phyloP scores from a whole-genome alignment of 2,797 vertebrate genomes.

The Micrastur ruficollis region DNA sequence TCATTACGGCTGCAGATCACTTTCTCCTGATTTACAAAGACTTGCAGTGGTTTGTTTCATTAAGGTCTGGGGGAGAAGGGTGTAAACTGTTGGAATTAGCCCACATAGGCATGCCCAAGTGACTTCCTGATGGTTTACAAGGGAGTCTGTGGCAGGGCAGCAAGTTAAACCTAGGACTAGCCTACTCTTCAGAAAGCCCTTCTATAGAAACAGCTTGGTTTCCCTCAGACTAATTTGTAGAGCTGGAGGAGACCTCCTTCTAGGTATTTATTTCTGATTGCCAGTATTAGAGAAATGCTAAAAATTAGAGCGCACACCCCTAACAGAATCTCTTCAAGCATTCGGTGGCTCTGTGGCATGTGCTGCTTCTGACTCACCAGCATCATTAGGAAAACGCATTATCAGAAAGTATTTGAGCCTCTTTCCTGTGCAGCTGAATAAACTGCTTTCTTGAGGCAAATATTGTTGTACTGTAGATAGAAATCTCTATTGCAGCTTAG shows the following conservation, averaged over 20 bases:
- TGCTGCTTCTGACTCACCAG: background rate
- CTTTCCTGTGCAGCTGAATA: conserved; percentile 54
- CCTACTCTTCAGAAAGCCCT: too few relatives aligned
- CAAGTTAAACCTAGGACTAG: background rate
- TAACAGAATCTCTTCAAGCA: background rate
- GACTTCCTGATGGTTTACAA: background rate
- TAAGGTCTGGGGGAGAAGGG: background rate
- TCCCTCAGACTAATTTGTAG: background rate
- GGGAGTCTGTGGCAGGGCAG: background rate
- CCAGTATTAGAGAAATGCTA: background rate
- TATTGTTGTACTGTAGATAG: background rate
- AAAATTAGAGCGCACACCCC: background rate
- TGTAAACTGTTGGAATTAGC: background rate
- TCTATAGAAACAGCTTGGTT: background rate
- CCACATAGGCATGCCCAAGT: too few relatives aligned
- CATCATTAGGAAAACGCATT: background rate
- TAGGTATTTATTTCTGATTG: background rate
- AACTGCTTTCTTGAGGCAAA: conserved; percentile 34
- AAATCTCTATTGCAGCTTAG: background rate
- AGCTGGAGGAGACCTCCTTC: background rate
- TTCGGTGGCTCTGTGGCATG: background rate
- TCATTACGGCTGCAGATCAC: background rate
- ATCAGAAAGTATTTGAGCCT: background rate
- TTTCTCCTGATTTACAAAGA: background rate
- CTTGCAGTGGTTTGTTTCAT: background rate